Evolutionary conservation across 2,888 invertebrate genomes (phyloP).

Genomic region (Eupithecia pulchellata): DNA sequence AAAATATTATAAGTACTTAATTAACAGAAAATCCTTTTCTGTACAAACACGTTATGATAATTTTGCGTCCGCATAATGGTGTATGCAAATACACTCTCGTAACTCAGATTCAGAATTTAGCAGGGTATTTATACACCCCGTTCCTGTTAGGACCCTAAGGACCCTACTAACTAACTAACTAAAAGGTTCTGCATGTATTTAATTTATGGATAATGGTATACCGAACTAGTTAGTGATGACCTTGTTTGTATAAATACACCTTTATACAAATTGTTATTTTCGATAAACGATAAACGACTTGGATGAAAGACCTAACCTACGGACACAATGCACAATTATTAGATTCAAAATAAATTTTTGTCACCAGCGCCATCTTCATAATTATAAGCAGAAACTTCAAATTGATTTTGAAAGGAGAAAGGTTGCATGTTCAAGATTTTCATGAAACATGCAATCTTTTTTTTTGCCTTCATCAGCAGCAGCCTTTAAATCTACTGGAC

Average conservation of each 20-base stretch:
- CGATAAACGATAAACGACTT: background rate
- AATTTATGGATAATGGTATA: slow-evolving; percentile 8
- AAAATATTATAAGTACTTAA: slow-evolving; percentile 16
- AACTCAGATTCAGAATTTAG: slow-evolving; percentile 21
- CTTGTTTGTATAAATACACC: background rate
- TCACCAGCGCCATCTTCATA: no score
- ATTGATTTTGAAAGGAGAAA: no score
- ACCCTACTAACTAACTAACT: no score
- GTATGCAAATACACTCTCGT: slow-evolving; percentile 28
- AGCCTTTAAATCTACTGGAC: no score
- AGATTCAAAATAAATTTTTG: background rate
- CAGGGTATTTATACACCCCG: slow-evolving; percentile 16
- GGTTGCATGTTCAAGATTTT: no score
- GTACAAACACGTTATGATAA: slow-evolving; percentile 28
- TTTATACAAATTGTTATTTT: background rate
- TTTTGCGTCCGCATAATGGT: slow-evolving; percentile 19
- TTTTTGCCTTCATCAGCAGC: no score
- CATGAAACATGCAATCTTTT: no score
- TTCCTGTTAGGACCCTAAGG: slow-evolving; percentile 14
- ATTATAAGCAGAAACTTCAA: no score
- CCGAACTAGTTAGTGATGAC: slow-evolving; percentile 11
- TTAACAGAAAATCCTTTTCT: slow-evolving; percentile 20
- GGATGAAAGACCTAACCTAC: background rate
- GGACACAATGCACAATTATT: background rate
- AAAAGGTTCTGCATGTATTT: slow-evolving; percentile 33